phyloP scores from a whole-genome alignment of 2,888 invertebrate species.

The Leucophenga montana region DNA sequence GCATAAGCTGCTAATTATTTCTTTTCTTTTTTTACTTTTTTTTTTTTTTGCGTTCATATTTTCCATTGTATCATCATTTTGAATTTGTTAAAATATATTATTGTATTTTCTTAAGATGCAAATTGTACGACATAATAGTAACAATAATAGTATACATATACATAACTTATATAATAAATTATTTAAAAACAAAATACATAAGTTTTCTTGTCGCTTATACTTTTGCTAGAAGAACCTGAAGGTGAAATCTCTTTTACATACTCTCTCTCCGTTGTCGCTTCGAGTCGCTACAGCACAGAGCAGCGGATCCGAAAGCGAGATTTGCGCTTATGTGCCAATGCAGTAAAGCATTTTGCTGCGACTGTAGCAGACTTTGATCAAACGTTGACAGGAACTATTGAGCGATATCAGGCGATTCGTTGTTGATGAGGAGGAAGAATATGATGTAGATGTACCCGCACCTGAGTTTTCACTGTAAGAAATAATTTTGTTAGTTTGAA shows the following conservation, averaged over 20 bases:
- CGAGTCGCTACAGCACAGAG: no score
- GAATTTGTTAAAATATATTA: conserved; percentile 20
- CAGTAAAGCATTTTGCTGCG: conserved; percentile 64
- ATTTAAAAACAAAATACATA: conserved; percentile 57
- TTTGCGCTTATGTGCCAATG: conserved; percentile 60
- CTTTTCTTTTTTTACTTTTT: no score
- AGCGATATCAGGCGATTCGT: conserved; percentile 64
- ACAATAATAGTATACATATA: conserved; percentile 60
- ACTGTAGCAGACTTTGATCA: conserved; percentile 68
- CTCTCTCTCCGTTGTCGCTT: background rate
- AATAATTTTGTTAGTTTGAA: background rate
- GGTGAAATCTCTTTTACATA: conserved; percentile 8
- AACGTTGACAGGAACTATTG: conserved; percentile 65
- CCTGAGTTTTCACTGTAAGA: conserved; percentile 51
- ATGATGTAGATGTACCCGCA: conserved; percentile 41
- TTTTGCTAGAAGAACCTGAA: conserved; percentile 7
- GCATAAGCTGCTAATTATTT: no score
- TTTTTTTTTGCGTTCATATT: no score
- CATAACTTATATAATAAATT: conserved; percentile 62
- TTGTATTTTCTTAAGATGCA: conserved; percentile 34
- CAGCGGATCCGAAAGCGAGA: no score
- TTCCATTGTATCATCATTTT: background rate
- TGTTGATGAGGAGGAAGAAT: conserved; percentile 58
- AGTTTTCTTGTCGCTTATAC: conserved; percentile 7
- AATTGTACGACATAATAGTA: conserved; percentile 56